Evolutionary conservation across 2,113 vertebrate genomes (phyloP).

Genomic region (Dasyornis broadbenti): DNA sequence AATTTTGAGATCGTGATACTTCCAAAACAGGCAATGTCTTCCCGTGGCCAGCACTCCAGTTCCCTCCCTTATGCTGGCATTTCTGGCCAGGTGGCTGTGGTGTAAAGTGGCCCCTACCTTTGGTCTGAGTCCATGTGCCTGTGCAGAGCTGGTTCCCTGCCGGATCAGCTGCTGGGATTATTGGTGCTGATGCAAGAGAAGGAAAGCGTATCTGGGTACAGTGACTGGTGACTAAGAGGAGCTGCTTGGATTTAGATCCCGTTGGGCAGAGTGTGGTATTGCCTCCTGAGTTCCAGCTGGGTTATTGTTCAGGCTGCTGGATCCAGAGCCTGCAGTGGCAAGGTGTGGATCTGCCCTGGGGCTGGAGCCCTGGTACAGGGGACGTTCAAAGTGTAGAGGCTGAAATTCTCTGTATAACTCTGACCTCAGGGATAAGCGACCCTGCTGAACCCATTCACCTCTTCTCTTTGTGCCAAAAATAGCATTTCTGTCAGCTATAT

Average conservation of each 20-base stretch:
- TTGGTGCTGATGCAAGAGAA: not conserved
- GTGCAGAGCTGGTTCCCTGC: not conserved
- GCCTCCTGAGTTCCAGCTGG: not conserved
- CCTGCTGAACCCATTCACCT: not conserved
- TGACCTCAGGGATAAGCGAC: not conserved
- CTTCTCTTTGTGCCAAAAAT: not conserved
- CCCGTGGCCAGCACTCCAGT: not conserved
- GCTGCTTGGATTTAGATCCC: not conserved
- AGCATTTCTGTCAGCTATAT: not conserved
- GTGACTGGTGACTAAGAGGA: not conserved
- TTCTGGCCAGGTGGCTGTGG: not conserved
- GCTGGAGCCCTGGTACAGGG: accelerated
- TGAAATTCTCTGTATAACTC: not conserved
- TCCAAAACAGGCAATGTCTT: not conserved
- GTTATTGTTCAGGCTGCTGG: not conserved
- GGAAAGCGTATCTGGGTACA: accelerated
- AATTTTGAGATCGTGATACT: accelerated
- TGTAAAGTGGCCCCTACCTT: slow-evolving; percentile 7
- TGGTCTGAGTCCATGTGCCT: not conserved
- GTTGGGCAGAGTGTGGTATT: not conserved
- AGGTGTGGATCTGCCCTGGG: not conserved
- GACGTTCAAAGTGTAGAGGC: not conserved
- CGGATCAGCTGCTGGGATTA: not conserved
- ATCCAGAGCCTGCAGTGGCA: not conserved
- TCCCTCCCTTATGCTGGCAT: accelerated